Base-by-base conservation (phyloP, 2,888 invertebrate species). In the Drosophila anomalata region DNA sequence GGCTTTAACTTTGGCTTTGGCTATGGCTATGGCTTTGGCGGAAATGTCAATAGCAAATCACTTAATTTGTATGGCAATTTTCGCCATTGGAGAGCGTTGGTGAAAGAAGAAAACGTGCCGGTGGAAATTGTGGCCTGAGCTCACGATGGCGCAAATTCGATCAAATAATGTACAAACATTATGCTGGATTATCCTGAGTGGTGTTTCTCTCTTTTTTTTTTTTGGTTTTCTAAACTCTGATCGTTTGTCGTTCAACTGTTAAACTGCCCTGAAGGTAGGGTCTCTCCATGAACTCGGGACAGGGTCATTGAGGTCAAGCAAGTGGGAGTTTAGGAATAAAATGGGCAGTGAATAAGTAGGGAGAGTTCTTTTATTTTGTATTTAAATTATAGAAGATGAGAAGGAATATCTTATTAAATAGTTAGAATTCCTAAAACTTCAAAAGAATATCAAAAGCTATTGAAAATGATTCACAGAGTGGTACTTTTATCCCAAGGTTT, bases 31-130 rank as follows among this genome's bases (percentile, higher is more conserved):
- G 47, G 41, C 48, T 68, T 50, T 56, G 69, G 70, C 80, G 80
- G 81, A 85, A 85, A 88, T 87, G 87, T 88, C 87, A 88, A 87
- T 88, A 88, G 88, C 88, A 87, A 88, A 87, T 87, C 87, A 88
- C 87, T 88, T 87, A 87, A 87, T 87, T 87, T 87, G 87, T 88
- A 75, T 76, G 74, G 72, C 81, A 85, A 87, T 87, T 87, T 87
- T 85, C 88, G 67, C 75, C 61, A 62, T 63, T 57, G 57, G 61
- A 55, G 70, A 65, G 46, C 31, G 8, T n/a, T 20, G 42, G 44
- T 48, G 36, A 29, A 72, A 75, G 62, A 81, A 78, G 77, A 78
- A 72, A 72, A 73, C 72, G 81, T 81, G 81, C 80, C 56, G 55
- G 50, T 17, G 77, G 74, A 81, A 81, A 83, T 80, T 78, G 78